Evolutionary conservation across 2,113 vertebrate species (phyloP).

Genomic region (Quiscalus mexicanus): DNA sequence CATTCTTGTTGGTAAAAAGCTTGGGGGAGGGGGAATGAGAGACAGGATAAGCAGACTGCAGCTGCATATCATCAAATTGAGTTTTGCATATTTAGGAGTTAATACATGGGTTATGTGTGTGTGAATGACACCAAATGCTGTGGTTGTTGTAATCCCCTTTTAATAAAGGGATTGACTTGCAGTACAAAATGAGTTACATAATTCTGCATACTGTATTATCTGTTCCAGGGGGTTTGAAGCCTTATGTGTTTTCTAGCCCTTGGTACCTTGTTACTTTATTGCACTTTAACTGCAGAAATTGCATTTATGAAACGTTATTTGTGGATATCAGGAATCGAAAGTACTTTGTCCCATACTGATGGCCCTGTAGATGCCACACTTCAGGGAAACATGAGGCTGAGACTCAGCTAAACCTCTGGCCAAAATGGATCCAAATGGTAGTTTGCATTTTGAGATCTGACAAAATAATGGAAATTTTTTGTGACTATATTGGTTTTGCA

Average conservation of each 20-base stretch:
- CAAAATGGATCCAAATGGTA: neutral
- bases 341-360: neutral
- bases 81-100: neutral
- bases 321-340: neutral
- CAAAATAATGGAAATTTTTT: neutral
- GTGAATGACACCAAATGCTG: neutral
- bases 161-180: conserved; percentile 32
- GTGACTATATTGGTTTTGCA: neutral
- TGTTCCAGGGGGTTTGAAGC: neutral
- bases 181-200: neutral
- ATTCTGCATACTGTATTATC: neutral
- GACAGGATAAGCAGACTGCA: neutral
- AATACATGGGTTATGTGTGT: neutral
- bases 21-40: too few relatives aligned
- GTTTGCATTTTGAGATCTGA: neutral
- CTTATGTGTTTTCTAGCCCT: neutral
- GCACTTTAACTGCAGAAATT: neutral
- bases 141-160: conserved; percentile 4
- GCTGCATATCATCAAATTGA: neutral
- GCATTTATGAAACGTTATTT: neutral
- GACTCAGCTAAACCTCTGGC: neutral
- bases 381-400: neutral
- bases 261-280: neutral
- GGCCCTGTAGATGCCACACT: neutral
- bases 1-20: neutral